Evolutionary conservation across 2,113 vertebrate genomes (phyloP).

Genomic region (Piprites chloris): DNA sequence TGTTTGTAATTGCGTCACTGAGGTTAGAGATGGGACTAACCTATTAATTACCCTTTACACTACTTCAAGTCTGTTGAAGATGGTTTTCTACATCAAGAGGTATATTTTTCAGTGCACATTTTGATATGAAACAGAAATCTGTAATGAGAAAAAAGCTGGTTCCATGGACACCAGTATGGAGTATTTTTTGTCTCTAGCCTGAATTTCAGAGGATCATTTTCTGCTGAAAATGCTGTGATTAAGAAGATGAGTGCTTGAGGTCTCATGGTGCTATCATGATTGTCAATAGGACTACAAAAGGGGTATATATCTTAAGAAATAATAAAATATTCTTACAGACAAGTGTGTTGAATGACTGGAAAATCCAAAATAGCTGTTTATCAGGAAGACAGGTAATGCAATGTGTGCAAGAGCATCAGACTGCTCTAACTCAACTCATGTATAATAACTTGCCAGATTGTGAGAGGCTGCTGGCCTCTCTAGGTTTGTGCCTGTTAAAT

Average conservation of each 20-base stretch:
- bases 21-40: not conserved
- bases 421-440: not conserved
- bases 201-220: not conserved
- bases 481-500: not conserved
- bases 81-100: not conserved
- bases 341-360: not conserved
- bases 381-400: not conserved
- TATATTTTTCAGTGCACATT: not conserved
- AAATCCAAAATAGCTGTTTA: not conserved
- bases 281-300: not conserved
- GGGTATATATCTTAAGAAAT: not conserved
- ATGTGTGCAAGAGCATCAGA: not conserved
- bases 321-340: not conserved
- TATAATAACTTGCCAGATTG: not conserved
- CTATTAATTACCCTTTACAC: not conserved
- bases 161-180: not conserved
- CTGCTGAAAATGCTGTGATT: not conserved
- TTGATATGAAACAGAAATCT: not conserved
- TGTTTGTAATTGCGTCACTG: not conserved
- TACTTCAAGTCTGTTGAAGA: not conserved
- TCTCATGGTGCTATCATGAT: not conserved
- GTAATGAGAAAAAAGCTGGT: not conserved
- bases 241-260: constrained; percentile 1
- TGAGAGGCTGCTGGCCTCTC: not conserved
- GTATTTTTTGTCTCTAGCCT: not conserved